Base-by-base conservation (phyloP, 2,797 vertebrate genomes). In the Florisuga fusca region DNA sequence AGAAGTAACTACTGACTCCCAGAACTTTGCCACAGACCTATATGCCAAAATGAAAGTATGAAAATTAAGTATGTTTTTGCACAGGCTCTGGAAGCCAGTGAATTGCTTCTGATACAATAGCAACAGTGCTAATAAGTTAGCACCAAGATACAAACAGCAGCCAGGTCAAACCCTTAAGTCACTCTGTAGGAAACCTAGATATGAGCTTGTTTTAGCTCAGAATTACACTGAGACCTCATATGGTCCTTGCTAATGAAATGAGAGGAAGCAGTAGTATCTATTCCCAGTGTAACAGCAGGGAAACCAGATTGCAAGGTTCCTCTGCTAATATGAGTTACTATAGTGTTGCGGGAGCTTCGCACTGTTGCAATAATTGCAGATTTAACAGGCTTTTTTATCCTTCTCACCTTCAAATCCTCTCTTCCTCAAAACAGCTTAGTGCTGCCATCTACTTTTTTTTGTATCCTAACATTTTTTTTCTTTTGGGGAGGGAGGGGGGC, bases 301-400 rank as follows among this genome's bases (percentile, higher is more conserved):
- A 94, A 94, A 93, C 74, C 83, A 94, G 91, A 94, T 36, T 94
- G 94, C 91, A 93, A 94, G 87, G 83, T 93, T 95, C 87, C 90
- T 95, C 54, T 67, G 91, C 83, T 94, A 96, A 88, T 88, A 84
- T 80, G 95, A 95, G 85, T 91, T 94, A 93, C 95, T 86, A 82
- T 46, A 93, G 51, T 79, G 83, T 94, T 95, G 87, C 2, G 1
- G 77, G 83, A 95, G 85, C 84, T 84, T 83, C 89, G 83, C 94
- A 86, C 88, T 94, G 80, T 77, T 93, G 87, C 87, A 96, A 57
- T 92, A 95, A 94, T 58, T 96, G 94, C 94, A 94, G 64, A 94
- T 93, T 95, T 95, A 95, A 94, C 89, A 91, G 92, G 58, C 76
- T 93, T 95, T 90, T 95, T 84, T 68, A 77, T 93, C 84, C 73